Evolutionary conservation across 2,888 invertebrate genomes (phyloP), one percentile per base, ranked within the genome.

Genomic region (Tetragnatha montana): DNA sequence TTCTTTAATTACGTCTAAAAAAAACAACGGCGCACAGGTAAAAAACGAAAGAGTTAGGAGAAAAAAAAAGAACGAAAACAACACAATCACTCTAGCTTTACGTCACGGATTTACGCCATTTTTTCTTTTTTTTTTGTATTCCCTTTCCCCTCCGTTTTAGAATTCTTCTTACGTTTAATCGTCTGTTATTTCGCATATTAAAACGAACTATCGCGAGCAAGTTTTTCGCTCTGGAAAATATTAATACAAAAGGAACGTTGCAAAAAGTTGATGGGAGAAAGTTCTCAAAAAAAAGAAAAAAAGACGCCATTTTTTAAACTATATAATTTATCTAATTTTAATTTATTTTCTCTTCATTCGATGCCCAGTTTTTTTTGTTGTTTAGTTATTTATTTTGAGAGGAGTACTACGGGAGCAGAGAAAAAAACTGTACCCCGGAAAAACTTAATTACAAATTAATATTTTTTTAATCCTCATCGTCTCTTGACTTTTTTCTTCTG

Each of bases 401-500:
- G 76, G 47, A 81, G 79, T 86, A 71, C 82, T 81, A 81, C 81
- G 68, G 85, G 81, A 81, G 68, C 47, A 35, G 79, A 82, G 79
- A 50, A 87, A 87, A 89, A 90, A 80, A 76, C 80, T 74, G 82
- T 35, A 81, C 83, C 75, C 35, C 81, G 35, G 86, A 87, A 90
- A 90, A 90, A 90, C 90, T 90, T 90, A 90, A 90, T 90, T 90
- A 90, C 87, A 90, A 90, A 90, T 90, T 90, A 90, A 90, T 90
- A 90, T 90, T 90, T 90, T 90, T 90, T 84, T 90, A 90, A 90
- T 90, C 89, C 85, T 73, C 87, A 47, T 69, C 80, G 87, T 81
- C 81, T 35, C 35, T n/a, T 68, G 78, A 78, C 76, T 75, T 84
- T 89, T 89, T 89, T 81, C 50, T 50, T 35, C 50, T 47, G 69